phyloP scores from a whole-genome alignment of 2,797 vertebrate genomes.

The Xenops minutus region DNA sequence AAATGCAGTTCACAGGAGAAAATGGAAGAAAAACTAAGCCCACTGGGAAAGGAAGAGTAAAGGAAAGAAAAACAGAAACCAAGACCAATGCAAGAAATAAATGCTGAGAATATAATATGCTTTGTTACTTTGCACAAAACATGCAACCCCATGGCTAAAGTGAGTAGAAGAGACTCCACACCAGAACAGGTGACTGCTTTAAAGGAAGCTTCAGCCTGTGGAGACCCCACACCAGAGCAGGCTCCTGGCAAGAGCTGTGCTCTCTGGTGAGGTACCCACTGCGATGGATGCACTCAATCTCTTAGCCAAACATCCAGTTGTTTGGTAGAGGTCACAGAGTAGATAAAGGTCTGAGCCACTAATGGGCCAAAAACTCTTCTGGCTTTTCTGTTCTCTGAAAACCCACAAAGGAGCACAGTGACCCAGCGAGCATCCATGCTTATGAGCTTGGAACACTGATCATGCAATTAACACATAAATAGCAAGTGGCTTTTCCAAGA shows the following conservation, averaged over 20 bases:
- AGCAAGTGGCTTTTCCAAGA: not conserved
- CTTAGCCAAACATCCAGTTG: not conserved
- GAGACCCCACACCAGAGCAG: not conserved
- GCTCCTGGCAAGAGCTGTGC: not conserved
- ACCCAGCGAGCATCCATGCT: not conserved
- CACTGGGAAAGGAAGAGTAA: not conserved
- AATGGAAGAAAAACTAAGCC: not conserved
- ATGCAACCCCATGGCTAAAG: fast-evolving
- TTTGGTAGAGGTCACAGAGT: not conserved
- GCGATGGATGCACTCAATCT: not conserved
- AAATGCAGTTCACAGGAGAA: not conserved
- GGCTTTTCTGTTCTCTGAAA: not conserved
- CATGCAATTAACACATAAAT: not conserved
- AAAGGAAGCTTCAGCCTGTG: not conserved
- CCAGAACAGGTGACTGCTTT: not conserved
- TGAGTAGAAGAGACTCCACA: not conserved
- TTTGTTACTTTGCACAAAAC: not conserved
- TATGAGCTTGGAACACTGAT: not conserved
- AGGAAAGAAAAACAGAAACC: not conserved
- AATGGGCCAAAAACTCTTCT: not conserved
- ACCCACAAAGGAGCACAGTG: not conserved
- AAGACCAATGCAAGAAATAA: not conserved
- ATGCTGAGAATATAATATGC: not conserved
- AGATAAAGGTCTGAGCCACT: not conserved
- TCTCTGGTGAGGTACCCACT: not conserved